Percentiles rank a stretch among this genome's conserved stretches.
Evolutionary conservation across 2,797 vertebrate genomes (phyloP).

Genomic region (Odontamblyopus rebecca): DNA sequence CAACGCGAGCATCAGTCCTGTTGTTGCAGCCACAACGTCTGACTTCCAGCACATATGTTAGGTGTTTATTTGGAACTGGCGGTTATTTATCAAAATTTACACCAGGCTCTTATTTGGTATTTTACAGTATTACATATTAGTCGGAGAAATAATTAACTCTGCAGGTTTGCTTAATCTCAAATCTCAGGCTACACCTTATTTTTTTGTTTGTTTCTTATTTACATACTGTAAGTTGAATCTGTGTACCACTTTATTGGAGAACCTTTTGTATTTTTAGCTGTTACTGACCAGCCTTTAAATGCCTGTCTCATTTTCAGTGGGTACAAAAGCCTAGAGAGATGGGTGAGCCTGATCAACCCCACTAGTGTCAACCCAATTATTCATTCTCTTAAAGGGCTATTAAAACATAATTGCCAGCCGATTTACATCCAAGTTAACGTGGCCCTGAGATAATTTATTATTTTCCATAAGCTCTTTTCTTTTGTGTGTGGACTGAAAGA

Average conservation of each 20-base stretch:
- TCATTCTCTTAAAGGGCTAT: conserved; percentile 85
- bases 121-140: no score
- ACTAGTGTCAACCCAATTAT: conserved; percentile 80
- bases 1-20: no score
- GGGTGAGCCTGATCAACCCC: conserved; percentile 78
- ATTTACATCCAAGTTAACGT: conserved; percentile 85
- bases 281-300: conserved; percentile 45
- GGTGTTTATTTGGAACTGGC: no score
- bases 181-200: background rate
- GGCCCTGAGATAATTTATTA: conserved; percentile 81
- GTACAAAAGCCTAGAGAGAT: conserved; percentile 66
- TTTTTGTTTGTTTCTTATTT: background rate
- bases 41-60: no score
- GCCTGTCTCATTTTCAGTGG: conserved; percentile 50
- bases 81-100: no score
- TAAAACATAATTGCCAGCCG: conserved; percentile 84
- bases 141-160: no score
- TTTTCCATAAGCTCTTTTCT: conserved; percentile 81
- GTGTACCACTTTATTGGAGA: background rate
- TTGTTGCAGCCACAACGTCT: no score
- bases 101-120: no score
- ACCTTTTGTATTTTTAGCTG: conserved; percentile 15
- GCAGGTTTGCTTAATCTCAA: no score
- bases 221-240: conserved; percentile 4
- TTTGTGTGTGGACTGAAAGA: conserved; percentile 69